Conservation (phyloP, 2,113 vertebrate genomes). For the Galbula dea region DNA sequence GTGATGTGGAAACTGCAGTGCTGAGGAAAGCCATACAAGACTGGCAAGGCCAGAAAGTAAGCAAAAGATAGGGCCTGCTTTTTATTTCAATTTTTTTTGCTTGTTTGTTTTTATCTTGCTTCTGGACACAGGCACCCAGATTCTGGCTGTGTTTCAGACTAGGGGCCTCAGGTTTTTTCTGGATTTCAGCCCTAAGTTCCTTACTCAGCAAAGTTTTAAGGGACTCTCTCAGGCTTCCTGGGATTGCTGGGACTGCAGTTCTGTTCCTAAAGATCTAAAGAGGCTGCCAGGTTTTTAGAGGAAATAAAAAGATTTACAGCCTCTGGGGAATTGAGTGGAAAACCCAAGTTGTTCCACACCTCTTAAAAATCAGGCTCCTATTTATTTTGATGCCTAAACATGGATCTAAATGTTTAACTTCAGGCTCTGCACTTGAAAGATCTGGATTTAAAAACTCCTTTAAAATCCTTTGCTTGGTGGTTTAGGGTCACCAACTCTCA, state of each 20-base stretch:
- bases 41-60: not conserved
- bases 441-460: not conserved
- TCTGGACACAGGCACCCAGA: not conserved
- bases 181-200: not conserved
- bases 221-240: not conserved
- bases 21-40: not conserved
- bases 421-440: not conserved
- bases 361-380: not conserved
- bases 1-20: not conserved
- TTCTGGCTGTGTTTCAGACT: not conserved
- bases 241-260: not conserved
- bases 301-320: not conserved
- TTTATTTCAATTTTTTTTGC: not conserved
- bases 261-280: not conserved
- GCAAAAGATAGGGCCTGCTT: not conserved
- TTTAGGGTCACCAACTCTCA: not conserved
- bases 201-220: not conserved
- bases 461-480: not conserved
- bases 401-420: not conserved
- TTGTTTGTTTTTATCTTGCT: not conserved
- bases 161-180: not conserved
- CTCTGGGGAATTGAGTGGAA: not conserved
- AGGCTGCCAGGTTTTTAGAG: not conserved
- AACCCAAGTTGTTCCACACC: not conserved
- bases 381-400: slow-evolving; percentile 13